Evolutionary conservation across 2,888 invertebrate genomes (phyloP).

Genomic region (Drosophila pegasa): DNA sequence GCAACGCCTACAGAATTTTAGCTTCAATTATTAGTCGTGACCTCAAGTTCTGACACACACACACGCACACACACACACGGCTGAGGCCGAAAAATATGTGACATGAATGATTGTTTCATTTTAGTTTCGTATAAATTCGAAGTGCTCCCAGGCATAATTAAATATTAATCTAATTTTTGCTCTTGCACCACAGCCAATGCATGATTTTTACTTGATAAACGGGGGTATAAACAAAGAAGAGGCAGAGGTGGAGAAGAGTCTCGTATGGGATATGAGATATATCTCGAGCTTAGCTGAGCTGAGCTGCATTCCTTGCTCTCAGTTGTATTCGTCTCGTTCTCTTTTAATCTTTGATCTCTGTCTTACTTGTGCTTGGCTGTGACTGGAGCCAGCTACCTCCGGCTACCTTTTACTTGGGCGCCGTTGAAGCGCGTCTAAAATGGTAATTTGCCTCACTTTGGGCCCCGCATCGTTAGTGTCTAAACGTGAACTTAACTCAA

Average conservation of each 20-base stretch:
- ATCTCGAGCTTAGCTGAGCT: constrained; percentile 6
- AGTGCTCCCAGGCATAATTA: neutral
- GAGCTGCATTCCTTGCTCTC: constrained; percentile 12
- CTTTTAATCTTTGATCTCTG: constrained; percentile 3
- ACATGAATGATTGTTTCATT: neutral
- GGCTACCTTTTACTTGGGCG: constrained; percentile 57
- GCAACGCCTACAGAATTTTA: constrained; percentile 31
- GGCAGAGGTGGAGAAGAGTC: neutral
- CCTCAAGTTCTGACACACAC: constrained; percentile 12
- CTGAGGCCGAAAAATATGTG: neutral
- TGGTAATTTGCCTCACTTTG: constrained; percentile 64
- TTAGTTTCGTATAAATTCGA: neutral
- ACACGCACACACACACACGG: neutral
- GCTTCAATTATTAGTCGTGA: constrained; percentile 59
- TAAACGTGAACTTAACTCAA: constrained; percentile 29
- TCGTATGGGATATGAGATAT: constrained; percentile 16
- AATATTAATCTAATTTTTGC: neutral
- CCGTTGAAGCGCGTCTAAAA: constrained; percentile 69
- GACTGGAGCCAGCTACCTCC: constrained; percentile 33
- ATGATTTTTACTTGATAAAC: too few relatives aligned
- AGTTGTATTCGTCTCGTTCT: neutral
- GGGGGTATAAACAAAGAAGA: neutral
- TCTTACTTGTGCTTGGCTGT: constrained; percentile 12
- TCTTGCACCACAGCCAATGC: too few relatives aligned
- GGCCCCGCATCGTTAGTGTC: constrained; percentile 50